Conservation (phyloP, 2,888 invertebrate species). For the Erebia epiphron region DNA sequence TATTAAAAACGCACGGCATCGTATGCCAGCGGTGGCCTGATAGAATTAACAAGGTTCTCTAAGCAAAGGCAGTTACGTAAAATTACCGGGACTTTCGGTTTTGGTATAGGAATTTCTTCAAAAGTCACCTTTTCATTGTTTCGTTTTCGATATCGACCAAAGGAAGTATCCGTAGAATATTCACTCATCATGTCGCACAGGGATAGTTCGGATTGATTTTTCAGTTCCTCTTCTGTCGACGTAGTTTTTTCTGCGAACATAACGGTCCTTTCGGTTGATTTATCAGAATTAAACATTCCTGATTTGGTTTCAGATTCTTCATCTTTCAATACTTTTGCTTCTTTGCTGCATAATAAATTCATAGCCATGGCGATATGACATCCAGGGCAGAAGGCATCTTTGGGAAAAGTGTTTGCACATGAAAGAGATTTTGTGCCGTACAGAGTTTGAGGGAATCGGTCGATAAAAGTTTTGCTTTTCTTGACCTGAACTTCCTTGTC, state of each 20-base stretch:
- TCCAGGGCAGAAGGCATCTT: conserved; percentile 53
- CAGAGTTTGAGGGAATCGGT: conserved; percentile 4
- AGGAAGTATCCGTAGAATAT: conserved; percentile 19
- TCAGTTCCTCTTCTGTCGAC: conserved; percentile 44
- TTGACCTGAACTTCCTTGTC: conserved; percentile 30
- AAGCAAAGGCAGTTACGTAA: conserved; percentile 50
- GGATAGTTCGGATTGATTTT: conserved; percentile 22
- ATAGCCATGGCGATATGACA: conserved; percentile 55
- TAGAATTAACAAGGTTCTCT: conserved; percentile 60
- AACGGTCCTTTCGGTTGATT: conserved; percentile 48
- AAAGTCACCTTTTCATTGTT: conserved; percentile 47
- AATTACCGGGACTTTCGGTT: background rate
- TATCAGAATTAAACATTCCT: conserved; percentile 49
- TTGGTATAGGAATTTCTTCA: conserved; percentile 35
- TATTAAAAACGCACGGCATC: conserved; percentile 1
- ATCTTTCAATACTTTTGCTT: conserved; percentile 58
- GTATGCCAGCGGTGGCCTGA: conserved; percentile 53
- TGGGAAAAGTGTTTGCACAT: conserved; percentile 26
- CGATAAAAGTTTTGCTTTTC: background rate
- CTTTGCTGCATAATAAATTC: conserved; percentile 48
- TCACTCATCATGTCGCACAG: conserved; percentile 36
- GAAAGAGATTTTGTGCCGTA: background rate
- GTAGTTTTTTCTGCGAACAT: conserved; percentile 48
- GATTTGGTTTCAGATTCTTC: conserved; percentile 54
- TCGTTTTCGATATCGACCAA: conserved; percentile 33